Conservation (phyloP, 2,797 vertebrate genomes). For the Eulemur albifrons region DNA sequence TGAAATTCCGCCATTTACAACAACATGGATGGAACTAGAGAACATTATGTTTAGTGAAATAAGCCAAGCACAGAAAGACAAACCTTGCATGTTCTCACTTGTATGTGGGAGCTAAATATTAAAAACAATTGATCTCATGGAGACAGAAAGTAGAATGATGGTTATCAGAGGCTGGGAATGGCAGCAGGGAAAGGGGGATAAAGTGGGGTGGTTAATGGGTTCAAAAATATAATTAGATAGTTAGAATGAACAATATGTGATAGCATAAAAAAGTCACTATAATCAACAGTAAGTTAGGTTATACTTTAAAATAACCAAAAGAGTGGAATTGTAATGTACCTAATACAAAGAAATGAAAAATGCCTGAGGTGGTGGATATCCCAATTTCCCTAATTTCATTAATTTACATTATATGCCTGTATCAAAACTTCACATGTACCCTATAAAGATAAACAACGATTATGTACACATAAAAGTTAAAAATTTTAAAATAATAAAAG, state of each 20-base stretch:
- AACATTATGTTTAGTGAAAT: neutral
- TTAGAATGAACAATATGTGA: neutral
- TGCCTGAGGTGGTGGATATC: neutral
- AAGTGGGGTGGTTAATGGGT: neutral
- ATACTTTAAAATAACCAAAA: neutral
- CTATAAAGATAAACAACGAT: neutral
- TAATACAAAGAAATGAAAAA: neutral
- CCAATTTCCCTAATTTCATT: neutral
- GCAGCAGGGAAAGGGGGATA: neutral
- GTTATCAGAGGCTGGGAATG: neutral
- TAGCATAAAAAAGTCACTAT: neutral
- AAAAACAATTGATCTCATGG: neutral
- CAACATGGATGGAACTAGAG: neutral
- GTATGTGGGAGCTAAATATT: neutral
- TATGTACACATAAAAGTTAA: neutral
- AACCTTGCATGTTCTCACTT: neutral
- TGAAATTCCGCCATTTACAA: neutral
- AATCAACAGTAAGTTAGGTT: neutral
- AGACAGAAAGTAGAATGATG: neutral
- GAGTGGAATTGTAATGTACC: neutral
- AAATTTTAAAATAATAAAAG: neutral
- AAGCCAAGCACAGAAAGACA: neutral
- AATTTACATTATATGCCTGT: neutral
- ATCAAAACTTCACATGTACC: neutral
- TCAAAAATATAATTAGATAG: neutral